phyloP scores from a whole-genome alignment of 2,113 vertebrate genomes.

The Pelvicachromis taeniatus region DNA sequence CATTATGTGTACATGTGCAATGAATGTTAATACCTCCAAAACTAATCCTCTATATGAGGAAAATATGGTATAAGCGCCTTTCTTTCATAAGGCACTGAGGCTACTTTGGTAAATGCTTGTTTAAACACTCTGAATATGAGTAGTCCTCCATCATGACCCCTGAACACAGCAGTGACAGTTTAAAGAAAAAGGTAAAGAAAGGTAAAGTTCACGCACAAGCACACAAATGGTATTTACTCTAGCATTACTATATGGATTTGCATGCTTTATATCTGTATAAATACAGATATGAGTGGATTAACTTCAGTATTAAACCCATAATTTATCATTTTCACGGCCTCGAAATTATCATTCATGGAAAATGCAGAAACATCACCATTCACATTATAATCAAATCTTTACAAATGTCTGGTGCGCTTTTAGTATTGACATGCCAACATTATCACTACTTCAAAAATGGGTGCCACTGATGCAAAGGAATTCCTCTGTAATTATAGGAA shows the following conservation, averaged over 20 bases:
- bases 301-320: not conserved
- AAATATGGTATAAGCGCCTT: not conserved
- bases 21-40: not conserved
- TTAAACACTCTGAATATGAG: too few species aligned
- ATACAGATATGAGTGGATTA: not conserved
- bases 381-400: not conserved
- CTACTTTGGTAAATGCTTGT: too few species aligned
- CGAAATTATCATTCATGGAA: not conserved
- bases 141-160: not conserved
- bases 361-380: not conserved
- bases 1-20: not conserved
- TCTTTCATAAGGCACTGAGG: too few species aligned
- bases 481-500: not conserved
- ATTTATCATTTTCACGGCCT: not conserved
- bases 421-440: not conserved
- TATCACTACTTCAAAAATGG: not conserved
- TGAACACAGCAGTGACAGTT: not conserved
- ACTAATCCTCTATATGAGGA: not conserved
- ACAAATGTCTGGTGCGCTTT: not conserved
- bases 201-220: not conserved
- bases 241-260: not conserved
- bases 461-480: not conserved
- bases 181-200: not conserved
- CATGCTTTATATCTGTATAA: not conserved
- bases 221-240: not conserved